Base-by-base conservation (phyloP, 2,113 vertebrate species). In the Drymodes brunneopygia region DNA sequence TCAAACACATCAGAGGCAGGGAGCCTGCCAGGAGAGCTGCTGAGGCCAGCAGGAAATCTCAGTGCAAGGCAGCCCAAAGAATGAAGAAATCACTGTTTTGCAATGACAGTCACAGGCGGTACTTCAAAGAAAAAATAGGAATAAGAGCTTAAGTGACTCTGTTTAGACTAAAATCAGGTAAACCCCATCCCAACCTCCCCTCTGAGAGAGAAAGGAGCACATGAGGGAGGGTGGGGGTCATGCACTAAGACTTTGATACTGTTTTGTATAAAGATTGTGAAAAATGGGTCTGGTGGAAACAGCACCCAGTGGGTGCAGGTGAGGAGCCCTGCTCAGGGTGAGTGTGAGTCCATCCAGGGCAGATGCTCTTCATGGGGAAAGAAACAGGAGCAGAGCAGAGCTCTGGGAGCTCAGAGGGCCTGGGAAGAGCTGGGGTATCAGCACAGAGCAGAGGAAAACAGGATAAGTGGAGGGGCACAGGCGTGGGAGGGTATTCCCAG, bases 221-320 rank as follows among this genome's bases (percentile, higher is more conserved):
- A 7, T 0, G 4, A n/a, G 16, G 50, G 31, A 33, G 12, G 10
- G 4, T 20, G 29, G 29, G 18, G 15, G 23, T 8, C 3, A 3
- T 75, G 20, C 15, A 8, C 58, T 5, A 9, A 56, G 48, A 25
- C 5, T 67, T 56, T 19, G 57, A 5, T 72, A 73, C 14, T 67
- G 23, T 36, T 91, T 11, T 56, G 9, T 25, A 44, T 15, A 29
- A 74, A 86, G 33, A 4, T 51, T 42, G 44, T 38, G 70, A 45
- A 38, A 45, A 54, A 24, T 1, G 4, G 25, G 9, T 78, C 23
- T 78, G 64, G 22, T 42, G 48, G 57, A 31, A 89, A 29, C 0
- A 27, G 9, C 31, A 48, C 20, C 15, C 60, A 53, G 42, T 2
- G 35, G 20, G 60, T 50, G 17, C 0, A 2, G 33, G 56, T 7